These are phyloP conservation scores for Agonopterix heracliana DNA, from an alignment of 2,888 invertebrate genomes.

Conservation along the genomic window DNA sequence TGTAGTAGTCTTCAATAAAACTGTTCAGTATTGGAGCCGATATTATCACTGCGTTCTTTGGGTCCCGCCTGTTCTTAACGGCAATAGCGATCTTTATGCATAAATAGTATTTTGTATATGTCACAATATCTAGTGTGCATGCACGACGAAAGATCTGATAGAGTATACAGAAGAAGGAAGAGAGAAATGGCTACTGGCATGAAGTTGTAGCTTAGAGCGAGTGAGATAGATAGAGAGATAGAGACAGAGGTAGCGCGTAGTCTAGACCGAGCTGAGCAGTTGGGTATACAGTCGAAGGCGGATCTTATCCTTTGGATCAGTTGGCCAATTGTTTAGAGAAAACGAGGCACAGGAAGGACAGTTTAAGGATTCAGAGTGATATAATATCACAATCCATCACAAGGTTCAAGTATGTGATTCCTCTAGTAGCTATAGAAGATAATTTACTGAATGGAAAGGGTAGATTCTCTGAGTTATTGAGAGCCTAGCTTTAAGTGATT, in stretches of 20 bases:
- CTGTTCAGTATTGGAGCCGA: constrained; percentile 51
- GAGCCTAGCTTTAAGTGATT: too few species aligned
- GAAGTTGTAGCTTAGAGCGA: constrained; percentile 69
- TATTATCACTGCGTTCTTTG: constrained; percentile 57
- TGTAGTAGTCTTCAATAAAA: constrained; percentile 45
- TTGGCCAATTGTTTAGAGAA: constrained; percentile 31
- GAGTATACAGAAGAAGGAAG: constrained; percentile 71
- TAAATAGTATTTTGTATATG: constrained; percentile 64
- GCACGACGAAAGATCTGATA: constrained; percentile 71
- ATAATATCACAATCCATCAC: neutral
- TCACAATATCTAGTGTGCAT: constrained; percentile 76
- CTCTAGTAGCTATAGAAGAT: too few species aligned
- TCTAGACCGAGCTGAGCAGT: constrained; percentile 70
- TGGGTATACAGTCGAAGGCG: constrained; percentile 61
- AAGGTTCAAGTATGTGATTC: too few species aligned
- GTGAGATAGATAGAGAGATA: constrained; percentile 70
- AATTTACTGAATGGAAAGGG: too few species aligned
- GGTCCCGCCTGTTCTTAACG: constrained; percentile 50
- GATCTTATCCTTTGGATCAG: constrained; percentile 60
- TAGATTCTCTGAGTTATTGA: too few species aligned
- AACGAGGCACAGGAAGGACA: neutral
- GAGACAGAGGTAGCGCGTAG: constrained; percentile 67
- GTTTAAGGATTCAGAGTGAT: constrained; percentile 6
- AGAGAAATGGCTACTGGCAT: constrained; percentile 71
- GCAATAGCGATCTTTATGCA: constrained; percentile 68